phyloP scores from a whole-genome alignment of 1,140 invertebrate genomes.

The Ceratina calcarata region DNA sequence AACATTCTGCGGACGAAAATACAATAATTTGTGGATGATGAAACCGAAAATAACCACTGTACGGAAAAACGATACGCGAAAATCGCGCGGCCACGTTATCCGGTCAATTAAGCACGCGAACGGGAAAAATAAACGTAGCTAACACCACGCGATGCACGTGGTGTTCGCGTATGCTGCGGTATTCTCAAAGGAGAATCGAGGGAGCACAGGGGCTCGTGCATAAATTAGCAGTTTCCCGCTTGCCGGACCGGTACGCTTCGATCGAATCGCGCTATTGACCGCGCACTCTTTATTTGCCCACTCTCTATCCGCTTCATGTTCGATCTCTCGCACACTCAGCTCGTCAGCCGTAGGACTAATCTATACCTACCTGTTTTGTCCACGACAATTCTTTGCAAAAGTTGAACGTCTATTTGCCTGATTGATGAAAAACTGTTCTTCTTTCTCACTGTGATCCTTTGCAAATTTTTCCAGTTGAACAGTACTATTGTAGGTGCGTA shows the following conservation, averaged over 20 bases:
- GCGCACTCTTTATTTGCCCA: not conserved
- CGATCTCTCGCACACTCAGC: constrained; percentile 13
- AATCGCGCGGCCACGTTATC: not conserved
- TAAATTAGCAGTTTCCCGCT: constrained; percentile 35
- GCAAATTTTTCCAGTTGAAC: no score
- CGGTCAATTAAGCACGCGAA: not conserved
- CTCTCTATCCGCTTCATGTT: not conserved
- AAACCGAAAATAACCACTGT: not conserved
- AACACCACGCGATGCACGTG: not conserved
- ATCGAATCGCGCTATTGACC: constrained; percentile 42
- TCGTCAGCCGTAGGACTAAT: constrained; percentile 28
- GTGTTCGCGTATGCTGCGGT: no score
- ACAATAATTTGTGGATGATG: no score
- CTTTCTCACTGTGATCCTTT: no score
- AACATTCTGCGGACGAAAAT: no score
- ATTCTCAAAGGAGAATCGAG: no score
- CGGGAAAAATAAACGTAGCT: not conserved
- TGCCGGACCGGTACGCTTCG: not conserved
- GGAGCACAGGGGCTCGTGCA: constrained; percentile 8
- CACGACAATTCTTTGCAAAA: constrained; percentile 14
- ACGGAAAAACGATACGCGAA: not conserved
- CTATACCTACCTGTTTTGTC: constrained; percentile 37
- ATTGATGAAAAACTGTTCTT: no score
- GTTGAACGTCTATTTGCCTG: no score
- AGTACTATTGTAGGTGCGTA: no score